Conservation (phyloP, 1,140 invertebrate genomes). For the Tachypleus tridentatus region DNA sequence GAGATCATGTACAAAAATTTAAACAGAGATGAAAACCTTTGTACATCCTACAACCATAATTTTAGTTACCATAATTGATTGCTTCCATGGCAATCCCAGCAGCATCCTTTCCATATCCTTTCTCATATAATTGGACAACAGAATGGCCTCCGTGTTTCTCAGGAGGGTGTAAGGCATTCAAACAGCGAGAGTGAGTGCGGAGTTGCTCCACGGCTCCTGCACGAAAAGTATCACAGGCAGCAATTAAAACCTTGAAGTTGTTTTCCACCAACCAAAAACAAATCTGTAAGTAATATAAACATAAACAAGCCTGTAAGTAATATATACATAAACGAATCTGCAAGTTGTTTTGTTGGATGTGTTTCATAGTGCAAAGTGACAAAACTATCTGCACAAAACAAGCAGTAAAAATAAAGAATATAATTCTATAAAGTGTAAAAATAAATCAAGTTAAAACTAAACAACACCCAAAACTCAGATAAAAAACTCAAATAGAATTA, state of each 20-base stretch:
- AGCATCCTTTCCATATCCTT: slow-evolving; percentile 90
- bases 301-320: too few species aligned
- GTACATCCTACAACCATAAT: slow-evolving; percentile 36
- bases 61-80: slow-evolving; percentile 67
- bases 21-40: too few species aligned
- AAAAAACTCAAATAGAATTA: too few species aligned
- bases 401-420: too few species aligned
- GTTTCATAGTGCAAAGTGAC: too few species aligned
- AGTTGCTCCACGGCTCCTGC: slow-evolving; percentile 98
- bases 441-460: too few species aligned
- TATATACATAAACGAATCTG: neutral
- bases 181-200: slow-evolving; percentile 82
- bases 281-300: slow-evolving; percentile 41
- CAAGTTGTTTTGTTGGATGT: neutral
- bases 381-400: too few species aligned
- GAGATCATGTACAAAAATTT: too few species aligned
- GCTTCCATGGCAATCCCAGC: slow-evolving; percentile 96
- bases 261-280: slow-evolving; percentile 99
- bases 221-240: slow-evolving; percentile 98
- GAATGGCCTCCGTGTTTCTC: slow-evolving; percentile 38
- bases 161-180: slow-evolving; percentile 70
- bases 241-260: slow-evolving; percentile 87
- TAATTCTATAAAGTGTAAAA: too few species aligned
- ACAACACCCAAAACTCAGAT: too few species aligned
- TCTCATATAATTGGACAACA: slow-evolving; percentile 94